Evolutionary conservation across 2,797 vertebrate genomes (phyloP).

Genomic region (Lepilemur septentrionalis): DNA sequence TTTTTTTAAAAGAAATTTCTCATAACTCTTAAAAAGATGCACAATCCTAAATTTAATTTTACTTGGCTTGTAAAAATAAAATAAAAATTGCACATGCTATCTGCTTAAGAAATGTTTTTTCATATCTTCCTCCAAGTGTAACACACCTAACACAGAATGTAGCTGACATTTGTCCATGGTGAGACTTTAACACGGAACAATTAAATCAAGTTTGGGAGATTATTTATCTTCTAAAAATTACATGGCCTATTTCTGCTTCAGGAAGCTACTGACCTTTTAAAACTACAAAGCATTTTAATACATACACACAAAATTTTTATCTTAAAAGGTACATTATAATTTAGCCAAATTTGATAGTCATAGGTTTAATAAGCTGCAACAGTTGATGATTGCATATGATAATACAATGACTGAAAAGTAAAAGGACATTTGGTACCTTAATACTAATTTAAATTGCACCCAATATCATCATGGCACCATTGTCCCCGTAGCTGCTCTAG

Average conservation of each 20-base stretch:
- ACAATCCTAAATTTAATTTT: neutral
- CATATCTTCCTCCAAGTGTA: conserved; percentile 2
- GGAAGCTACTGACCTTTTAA: conserved; percentile 43
- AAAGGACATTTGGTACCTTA: neutral
- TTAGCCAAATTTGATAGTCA: conserved; percentile 20
- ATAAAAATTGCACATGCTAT: conserved; percentile 27
- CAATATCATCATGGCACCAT: neutral
- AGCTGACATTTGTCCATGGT: conserved; percentile 36
- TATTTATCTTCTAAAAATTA: conserved; percentile 51
- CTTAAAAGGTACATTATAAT: conserved; percentile 35
- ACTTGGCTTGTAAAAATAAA: conserved; percentile 50
- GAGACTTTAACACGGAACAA: conserved; percentile 23
- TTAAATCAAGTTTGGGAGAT: conserved; percentile 46
- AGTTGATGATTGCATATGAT: neutral
- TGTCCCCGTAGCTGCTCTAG: neutral
- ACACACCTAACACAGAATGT: conserved; percentile 24
- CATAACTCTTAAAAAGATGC: conserved; percentile 2
- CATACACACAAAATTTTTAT: neutral
- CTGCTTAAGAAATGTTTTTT: conserved; percentile 59
- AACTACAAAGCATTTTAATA: conserved; percentile 28
- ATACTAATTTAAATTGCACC: neutral
- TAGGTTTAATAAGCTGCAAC: neutral
- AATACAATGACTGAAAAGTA: neutral
- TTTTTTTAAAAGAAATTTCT: conserved; percentile 12
- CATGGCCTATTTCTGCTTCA: neutral